Conservation (phyloP, 1,140 invertebrate species). For the Anoplolepis gracilipes region DNA sequence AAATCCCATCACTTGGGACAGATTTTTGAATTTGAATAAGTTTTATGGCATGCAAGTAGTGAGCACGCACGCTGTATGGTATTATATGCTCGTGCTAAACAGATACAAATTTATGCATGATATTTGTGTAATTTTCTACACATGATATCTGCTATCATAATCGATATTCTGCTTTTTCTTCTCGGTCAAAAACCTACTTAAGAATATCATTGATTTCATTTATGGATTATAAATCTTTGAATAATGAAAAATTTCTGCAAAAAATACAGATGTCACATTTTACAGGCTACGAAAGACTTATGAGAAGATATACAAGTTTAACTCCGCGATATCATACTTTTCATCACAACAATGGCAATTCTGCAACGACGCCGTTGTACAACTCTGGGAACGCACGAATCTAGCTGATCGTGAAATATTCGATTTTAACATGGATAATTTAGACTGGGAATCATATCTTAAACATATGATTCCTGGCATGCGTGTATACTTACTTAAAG, state of each 20-base stretch:
- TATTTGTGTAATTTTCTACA: slow-evolving; percentile 82
- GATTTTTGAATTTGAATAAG: slow-evolving; percentile 85
- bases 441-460: slow-evolving; percentile 85
- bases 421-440: slow-evolving; percentile 80
- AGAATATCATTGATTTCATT: slow-evolving; percentile 10
- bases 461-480: slow-evolving; percentile 83
- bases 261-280: neutral
- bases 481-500: slow-evolving; percentile 85
- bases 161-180: slow-evolving; percentile 77
- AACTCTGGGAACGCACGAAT: slow-evolving; percentile 84
- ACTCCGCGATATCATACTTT: slow-evolving; percentile 87
- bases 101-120: slow-evolving; percentile 84
- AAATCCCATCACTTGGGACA: slow-evolving; percentile 87
- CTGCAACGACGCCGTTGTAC: slow-evolving; percentile 85
- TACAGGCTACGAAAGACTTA: slow-evolving; percentile 86
- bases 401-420: slow-evolving; percentile 85
- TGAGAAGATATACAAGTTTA: slow-evolving; percentile 87
- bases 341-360: slow-evolving; percentile 88
- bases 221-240: too few species aligned
- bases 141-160: slow-evolving; percentile 82
- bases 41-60: slow-evolving; percentile 82
- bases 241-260: neutral
- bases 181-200: slow-evolving; percentile 83
- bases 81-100: slow-evolving; percentile 85
- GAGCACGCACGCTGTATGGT: slow-evolving; percentile 85